Conservation (phyloP, 2,888 invertebrate genomes). For the Fragum fragum region DNA sequence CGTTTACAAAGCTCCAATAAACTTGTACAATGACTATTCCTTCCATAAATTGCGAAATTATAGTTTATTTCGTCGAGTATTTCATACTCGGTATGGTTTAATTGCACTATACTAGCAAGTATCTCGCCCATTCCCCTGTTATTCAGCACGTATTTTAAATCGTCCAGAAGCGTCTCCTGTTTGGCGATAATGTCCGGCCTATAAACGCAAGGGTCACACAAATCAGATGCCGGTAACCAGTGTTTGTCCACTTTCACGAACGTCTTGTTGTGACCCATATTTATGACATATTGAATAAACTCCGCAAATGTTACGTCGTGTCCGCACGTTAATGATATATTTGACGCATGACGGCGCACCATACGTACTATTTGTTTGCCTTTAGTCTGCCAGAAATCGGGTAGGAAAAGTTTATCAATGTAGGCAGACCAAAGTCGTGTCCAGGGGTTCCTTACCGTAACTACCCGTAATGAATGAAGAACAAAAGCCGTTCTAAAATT, state of each 20-base stretch:
- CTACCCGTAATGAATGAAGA: conserved; percentile 49
- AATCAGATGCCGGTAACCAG: conserved; percentile 70
- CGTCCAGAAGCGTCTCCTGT: conserved; percentile 69
- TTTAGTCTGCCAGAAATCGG: conserved; percentile 73
- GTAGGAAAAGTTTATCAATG: conserved; percentile 75
- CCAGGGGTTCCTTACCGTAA: conserved; percentile 74
- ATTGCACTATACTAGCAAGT: conserved; percentile 19
- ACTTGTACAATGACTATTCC: conserved; percentile 35
- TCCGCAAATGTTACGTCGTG: conserved; percentile 74
- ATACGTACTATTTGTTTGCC: conserved; percentile 51
- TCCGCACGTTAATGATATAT: conserved; percentile 60
- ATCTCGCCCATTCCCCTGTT: conserved; percentile 50
- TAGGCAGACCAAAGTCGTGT: conserved; percentile 75
- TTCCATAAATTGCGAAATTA: conserved; percentile 38
- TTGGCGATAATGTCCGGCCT: conserved; percentile 66
- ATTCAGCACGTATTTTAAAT: conserved; percentile 59
- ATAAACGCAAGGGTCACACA: conserved; percentile 74
- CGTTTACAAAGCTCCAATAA: conserved; percentile 39
- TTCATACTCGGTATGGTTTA: conserved; percentile 51
- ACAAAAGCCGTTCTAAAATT: conserved; percentile 29
- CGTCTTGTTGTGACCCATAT: conserved; percentile 24
- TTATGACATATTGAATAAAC: conserved; percentile 66
- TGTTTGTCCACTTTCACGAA: conserved; percentile 66
- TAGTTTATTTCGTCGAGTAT: conserved; percentile 61
- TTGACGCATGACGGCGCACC: conserved; percentile 28